These are phyloP conservation scores for Keiferia lycopersicella DNA, from an alignment of 2,888 invertebrate genomes.

Conservation along the genomic window DNA sequence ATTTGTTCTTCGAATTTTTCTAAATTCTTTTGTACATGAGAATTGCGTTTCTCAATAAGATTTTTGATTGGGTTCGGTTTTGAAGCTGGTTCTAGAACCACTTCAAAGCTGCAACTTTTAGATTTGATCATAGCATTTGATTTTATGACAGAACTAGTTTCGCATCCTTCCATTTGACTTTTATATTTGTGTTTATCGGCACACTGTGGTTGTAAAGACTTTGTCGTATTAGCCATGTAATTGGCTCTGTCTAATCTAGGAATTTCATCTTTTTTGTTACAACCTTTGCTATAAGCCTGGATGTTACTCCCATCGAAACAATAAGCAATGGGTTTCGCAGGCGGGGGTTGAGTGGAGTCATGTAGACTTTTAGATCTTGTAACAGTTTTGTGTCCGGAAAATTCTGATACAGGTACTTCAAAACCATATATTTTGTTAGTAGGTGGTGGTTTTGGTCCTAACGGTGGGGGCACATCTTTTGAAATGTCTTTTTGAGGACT, in stretches of 20 bases:
- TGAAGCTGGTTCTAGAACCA: constrained; percentile 74
- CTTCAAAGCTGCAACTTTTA: constrained; percentile 78
- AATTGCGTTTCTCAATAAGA: constrained; percentile 72
- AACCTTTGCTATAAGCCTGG: constrained; percentile 63
- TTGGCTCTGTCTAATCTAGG: constrained; percentile 80
- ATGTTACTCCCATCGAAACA: constrained; percentile 75
- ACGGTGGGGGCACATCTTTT: constrained; percentile 33
- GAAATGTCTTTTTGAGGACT: constrained; percentile 48
- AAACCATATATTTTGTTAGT: constrained; percentile 66
- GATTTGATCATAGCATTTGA: constrained; percentile 75
- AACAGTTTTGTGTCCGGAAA: constrained; percentile 68
- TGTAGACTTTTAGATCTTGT: constrained; percentile 73
- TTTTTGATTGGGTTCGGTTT: constrained; percentile 74
- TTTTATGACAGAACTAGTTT: constrained; percentile 68
- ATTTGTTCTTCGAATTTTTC: constrained; percentile 83
- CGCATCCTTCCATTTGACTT: constrained; percentile 72
- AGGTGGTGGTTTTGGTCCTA: constrained; percentile 52
- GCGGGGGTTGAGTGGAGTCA: constrained; percentile 66
- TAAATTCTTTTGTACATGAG: constrained; percentile 80
- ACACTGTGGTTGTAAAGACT: constrained; percentile 71
- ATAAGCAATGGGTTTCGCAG: constrained; percentile 75
- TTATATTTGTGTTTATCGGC: constrained; percentile 69
- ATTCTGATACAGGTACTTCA: constrained; percentile 58
- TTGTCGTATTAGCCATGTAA: constrained; percentile 75
- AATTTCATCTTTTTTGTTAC: constrained; percentile 78